Percentiles rank a stretch among this genome's conserved stretches.
phyloP scores from a whole-genome alignment of 2,888 invertebrate genomes.

The Drosophila anomalipes region DNA sequence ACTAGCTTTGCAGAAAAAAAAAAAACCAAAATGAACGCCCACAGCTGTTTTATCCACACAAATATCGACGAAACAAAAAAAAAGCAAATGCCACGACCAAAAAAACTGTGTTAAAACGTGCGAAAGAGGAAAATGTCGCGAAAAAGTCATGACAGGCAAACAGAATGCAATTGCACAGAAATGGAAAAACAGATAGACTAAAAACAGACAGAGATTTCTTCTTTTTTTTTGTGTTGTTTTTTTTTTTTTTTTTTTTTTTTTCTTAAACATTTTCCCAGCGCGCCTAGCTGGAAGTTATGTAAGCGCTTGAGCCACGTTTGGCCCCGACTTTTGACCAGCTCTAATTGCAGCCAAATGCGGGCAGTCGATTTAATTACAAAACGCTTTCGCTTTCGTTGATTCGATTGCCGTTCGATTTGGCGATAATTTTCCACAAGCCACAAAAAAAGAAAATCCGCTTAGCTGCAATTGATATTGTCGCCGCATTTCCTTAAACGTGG shows the following conservation, averaged over 20 bases:
- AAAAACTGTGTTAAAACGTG: constrained; percentile 41
- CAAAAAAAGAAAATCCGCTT: constrained; percentile 35
- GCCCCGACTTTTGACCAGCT: constrained; percentile 28
- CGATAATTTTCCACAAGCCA: constrained; percentile 61
- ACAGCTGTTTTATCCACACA: constrained; percentile 27
- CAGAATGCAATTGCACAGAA: constrained; percentile 33
- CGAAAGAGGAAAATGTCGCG: constrained; percentile 55
- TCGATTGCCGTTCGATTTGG: constrained; percentile 58
- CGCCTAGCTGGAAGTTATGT: constrained; percentile 30
- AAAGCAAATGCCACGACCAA: constrained; percentile 19
- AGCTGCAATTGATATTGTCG: constrained; percentile 52
- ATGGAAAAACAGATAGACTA: neutral
- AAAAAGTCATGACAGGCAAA: constrained; percentile 43
- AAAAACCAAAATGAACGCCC: constrained; percentile 42
- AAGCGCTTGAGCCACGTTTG: constrained; percentile 39
- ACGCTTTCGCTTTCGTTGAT: constrained; percentile 62
- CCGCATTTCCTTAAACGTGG: constrained; percentile 65
- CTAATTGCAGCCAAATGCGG: constrained; percentile 71
- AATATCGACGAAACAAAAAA: constrained; percentile 15
- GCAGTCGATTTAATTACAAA: constrained; percentile 57
- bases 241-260: constrained; percentile 37
- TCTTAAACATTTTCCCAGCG: constrained; percentile 23
- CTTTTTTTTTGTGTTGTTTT: constrained; percentile 13
- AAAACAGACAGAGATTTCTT: constrained; percentile 18
- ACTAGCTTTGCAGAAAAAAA: constrained; percentile 32